These are phyloP conservation scores for Metridium senile DNA, from an alignment of 92 coral and sea anemone genomes.

Conservation along the genomic window DNA sequence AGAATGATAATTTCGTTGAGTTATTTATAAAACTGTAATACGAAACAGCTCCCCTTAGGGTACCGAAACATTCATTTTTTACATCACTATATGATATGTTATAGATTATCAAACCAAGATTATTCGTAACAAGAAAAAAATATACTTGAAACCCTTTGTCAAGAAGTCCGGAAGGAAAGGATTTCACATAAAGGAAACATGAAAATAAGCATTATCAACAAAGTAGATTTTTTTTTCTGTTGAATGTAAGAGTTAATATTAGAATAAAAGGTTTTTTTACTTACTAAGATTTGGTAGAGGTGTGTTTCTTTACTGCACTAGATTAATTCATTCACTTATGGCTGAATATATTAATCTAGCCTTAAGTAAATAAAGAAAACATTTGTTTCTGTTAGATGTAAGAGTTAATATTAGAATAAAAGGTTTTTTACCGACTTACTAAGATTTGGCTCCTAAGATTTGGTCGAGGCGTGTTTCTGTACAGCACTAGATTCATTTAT, in stretches of 20 bases:
- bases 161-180: constrained; percentile 4
- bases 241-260: not conserved
- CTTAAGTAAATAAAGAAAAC: not conserved
- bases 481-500: not conserved
- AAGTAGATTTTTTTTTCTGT: not conserved
- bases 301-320: not conserved
- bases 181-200: not conserved
- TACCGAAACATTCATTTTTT: no score
- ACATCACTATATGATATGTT: not conserved
- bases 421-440: not conserved
- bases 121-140: not conserved
- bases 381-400: not conserved
- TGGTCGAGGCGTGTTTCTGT: not conserved
- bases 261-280: not conserved
- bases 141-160: not conserved
- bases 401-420: constrained; percentile 4
- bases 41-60: no score
- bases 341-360: not conserved
- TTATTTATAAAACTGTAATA: no score
- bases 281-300: not conserved
- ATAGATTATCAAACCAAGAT: not conserved
- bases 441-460: not conserved
- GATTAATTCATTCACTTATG: not conserved
- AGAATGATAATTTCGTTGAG: no score
- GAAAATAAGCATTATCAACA: not conserved